phyloP scores from a whole-genome alignment of 2,113 vertebrate species.

The Nettapus auritus region DNA sequence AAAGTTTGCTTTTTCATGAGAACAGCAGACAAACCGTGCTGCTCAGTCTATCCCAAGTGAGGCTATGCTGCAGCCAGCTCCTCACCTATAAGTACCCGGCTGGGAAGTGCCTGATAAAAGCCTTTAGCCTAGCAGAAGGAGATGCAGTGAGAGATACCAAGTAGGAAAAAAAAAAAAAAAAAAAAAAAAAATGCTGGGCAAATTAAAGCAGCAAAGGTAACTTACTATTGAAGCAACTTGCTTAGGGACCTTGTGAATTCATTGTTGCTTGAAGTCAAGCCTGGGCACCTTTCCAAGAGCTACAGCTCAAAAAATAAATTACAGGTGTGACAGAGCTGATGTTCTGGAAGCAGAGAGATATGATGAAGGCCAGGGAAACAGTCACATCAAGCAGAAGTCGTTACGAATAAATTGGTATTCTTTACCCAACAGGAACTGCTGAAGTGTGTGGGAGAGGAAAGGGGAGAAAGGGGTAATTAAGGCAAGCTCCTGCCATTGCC shows the following conservation, averaged over 20 bases:
- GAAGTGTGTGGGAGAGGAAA: slow-evolving; percentile 5
- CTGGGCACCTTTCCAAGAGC: slow-evolving; percentile 54
- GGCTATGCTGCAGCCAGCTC: neutral
- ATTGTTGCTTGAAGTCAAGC: slow-evolving; percentile 27
- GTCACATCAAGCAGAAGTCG: slow-evolving; percentile 10
- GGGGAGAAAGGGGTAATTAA: neutral
- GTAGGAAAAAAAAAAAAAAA: neutral
- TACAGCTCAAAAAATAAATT: slow-evolving; percentile 61
- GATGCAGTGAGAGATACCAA: neutral
- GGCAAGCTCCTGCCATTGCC: neutral
- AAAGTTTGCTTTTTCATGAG: neutral
- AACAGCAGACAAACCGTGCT: neutral
- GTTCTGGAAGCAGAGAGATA: slow-evolving; percentile 53
- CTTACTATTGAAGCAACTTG: slow-evolving; percentile 10
- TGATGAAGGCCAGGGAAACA: neutral
- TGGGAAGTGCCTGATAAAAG: neutral
- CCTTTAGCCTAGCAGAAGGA: neutral
- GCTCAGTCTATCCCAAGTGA: neutral
- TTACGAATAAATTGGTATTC: slow-evolving; percentile 44
- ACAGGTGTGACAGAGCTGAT: slow-evolving; percentile 61
- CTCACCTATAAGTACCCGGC: neutral
- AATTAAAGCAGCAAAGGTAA: slow-evolving; percentile 27
- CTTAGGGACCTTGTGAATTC: slow-evolving; percentile 50
- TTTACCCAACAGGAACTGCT: neutral
- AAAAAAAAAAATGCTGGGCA: neutral